Evolutionary conservation across 2,113 vertebrate species (phyloP), one percentile per base, ranked within the genome.

Genomic region (Aythya baeri): DNA sequence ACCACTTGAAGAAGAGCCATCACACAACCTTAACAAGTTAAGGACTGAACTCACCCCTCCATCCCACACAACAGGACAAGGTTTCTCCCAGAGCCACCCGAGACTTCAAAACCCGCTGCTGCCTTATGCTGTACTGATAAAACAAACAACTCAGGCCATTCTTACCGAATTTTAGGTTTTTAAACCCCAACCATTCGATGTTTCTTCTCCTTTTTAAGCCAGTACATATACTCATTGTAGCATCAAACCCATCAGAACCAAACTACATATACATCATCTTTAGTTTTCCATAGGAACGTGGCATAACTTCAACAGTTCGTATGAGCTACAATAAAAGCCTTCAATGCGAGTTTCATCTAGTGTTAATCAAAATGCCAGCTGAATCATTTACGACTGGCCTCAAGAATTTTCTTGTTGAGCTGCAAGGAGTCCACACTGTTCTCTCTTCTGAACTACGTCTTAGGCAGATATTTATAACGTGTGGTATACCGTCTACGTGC

Each of bases 401-500:
- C 89, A 94, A 83, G 27, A 78, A 90, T 66, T 59, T 90, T 49
- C 57, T 50, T 85, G 31, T 61, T 66, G 36, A 71, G 65, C 83
- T 78, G 75, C 36, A 52, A 62, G 63, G 29, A 83, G 66, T 17
- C 70, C 55, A 82, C 17, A 8, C n/a, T 88, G 72, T 55, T 93
- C 72, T 49, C 41, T 61, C 38, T 15, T 83, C 58, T 55, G 61
- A 95, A 91, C 44, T 44, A 88, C 89, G 74, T 65, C 75, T 46
- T 15, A 12, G 49, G 71, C 49, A 67, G 85, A 80, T 90, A 93
- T 96, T 95, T 95, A 93, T 92, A 97, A 90, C 65, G 62, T 62
- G 83, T 63, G 71, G 20, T 73, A 63, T 41, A 43, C 22, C 57
- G 22, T 49, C 75, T 93, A 88, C 70, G 58, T 86, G 92, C 36